phyloP scores from a whole-genome alignment of 2,797 vertebrate genomes.

The Phataginus tricuspis region DNA sequence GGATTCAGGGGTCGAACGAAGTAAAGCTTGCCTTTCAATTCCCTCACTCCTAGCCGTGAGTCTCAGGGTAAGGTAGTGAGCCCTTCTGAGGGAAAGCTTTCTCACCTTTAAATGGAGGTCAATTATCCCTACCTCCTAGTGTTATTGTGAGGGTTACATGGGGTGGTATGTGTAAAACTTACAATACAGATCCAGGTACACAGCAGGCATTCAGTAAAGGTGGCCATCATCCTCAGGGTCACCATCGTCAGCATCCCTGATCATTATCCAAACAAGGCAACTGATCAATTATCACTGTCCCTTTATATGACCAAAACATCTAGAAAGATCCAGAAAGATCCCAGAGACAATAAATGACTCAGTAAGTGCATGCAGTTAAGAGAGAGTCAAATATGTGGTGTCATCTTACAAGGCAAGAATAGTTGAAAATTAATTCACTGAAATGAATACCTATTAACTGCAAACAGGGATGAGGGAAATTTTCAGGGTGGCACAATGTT shows the following conservation, averaged over 20 bases:
- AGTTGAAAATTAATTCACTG: slow-evolving; percentile 1
- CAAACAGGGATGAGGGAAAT: not conserved
- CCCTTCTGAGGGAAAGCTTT: not conserved
- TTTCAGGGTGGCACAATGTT: not conserved
- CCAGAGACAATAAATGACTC: not conserved
- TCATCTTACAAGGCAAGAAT: not conserved
- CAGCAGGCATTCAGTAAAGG: not conserved
- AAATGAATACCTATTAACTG: not conserved
- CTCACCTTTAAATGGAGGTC: not conserved
- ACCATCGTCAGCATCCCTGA: not conserved
- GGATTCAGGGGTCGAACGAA: not conserved
- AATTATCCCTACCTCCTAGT: not conserved
- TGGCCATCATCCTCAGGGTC: not conserved
- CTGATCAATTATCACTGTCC: not conserved
- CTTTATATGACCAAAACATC: not conserved
- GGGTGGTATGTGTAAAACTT: not conserved
- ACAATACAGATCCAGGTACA: not conserved
- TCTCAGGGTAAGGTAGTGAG: not conserved
- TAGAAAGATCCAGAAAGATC: not conserved
- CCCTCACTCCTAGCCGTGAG: not conserved
- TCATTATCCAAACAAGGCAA: not conserved
- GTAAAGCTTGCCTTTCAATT: not conserved
- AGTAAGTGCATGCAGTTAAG: not conserved
- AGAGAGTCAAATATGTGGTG: not conserved
- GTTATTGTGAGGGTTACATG: not conserved